Evolutionary conservation across 2,113 vertebrate species (phyloP), one percentile per base, ranked within the genome.

Genomic region (Cochlearius cochlearius): DNA sequence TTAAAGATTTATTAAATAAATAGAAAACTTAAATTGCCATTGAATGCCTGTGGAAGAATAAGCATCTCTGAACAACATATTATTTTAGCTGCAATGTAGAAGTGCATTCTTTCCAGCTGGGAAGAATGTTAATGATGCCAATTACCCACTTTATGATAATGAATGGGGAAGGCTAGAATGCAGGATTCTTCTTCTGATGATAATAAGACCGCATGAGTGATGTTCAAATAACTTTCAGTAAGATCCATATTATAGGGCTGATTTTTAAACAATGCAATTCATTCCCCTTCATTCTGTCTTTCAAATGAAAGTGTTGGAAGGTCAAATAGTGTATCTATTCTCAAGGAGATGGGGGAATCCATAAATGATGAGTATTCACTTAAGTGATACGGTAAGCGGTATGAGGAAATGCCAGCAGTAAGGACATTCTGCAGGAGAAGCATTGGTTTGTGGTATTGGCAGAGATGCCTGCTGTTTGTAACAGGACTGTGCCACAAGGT

Each of bases 61-160:
- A 38, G 30, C 41, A 73, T 36, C 22, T 59, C 77, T 95, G 55
- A 86, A 76, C 7, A 78, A 27, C 0, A 0, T 60, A 52, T 62
- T 85, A 25, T 78, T 91, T 90, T 64, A 86, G 32, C 63, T 87
- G 34, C 0, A 1, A 9, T 45, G 47, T 68, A 71, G 47, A 76
- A 87, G 22, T 43, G 26, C 68, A 50, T 86, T 92, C 41, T 90
- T 93, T 88, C 75, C 77, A 85, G 72, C 79, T 67, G 86, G 58
- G 62, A 82, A 75, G 71, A 91, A 92, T 78, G 82, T 63, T 90
- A 81, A 90, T 96, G 78, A 81, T 90, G 67, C 63, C 88, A 93
- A 55, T 96, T 94, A 75, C 56, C 52, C 62, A 80, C 56, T 85
- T 87, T 49, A 74, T 76, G 66, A 71, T 81, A 88, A 92, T 68